A percentile compares a stretch with the other conserved stretches of the same genome.
These are phyloP conservation scores for Athalia circularis DNA, from an alignment of 2,888 invertebrate species.

Conservation along the genomic window DNA sequence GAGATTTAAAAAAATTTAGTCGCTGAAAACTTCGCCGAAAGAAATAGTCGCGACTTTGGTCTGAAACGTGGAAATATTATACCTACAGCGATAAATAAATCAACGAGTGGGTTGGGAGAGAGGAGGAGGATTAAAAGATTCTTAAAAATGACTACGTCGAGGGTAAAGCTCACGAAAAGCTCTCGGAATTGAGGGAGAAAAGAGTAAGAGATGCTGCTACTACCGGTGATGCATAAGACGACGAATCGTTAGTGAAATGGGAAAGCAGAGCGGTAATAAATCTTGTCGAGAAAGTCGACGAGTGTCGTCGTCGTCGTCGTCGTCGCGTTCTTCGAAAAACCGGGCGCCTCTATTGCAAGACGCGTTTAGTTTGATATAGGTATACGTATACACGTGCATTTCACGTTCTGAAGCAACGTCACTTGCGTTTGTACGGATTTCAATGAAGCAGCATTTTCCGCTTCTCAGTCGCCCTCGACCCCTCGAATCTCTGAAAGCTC, in stretches of 20 bases:
- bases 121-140: no score
- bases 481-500: no score
- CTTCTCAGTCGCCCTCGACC: no score
- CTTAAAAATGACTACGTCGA: no score
- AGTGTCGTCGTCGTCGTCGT: no score
- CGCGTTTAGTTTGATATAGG: not conserved
- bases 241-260: slow-evolving; percentile 1
- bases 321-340: slow-evolving; percentile 13
- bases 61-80: no score
- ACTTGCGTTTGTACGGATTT: not conserved
- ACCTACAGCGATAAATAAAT: no score
- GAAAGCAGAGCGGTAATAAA: slow-evolving; percentile 17
- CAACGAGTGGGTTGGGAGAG: no score
- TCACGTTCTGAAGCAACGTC: not conserved
- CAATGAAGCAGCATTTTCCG: no score
- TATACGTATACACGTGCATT: not conserved
- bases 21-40: no score
- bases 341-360: slow-evolving; percentile 30
- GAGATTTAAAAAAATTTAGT: no score
- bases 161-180: not conserved
- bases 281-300: slow-evolving; percentile 22
- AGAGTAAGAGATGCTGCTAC: not conserved
- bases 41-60: no score
- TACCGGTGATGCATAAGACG: not conserved
- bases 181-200: not conserved